Percentiles rank a stretch among this genome's conserved stretches.
Evolutionary conservation across 2,888 invertebrate genomes (phyloP).

Genomic region (Thecophora atra): DNA sequence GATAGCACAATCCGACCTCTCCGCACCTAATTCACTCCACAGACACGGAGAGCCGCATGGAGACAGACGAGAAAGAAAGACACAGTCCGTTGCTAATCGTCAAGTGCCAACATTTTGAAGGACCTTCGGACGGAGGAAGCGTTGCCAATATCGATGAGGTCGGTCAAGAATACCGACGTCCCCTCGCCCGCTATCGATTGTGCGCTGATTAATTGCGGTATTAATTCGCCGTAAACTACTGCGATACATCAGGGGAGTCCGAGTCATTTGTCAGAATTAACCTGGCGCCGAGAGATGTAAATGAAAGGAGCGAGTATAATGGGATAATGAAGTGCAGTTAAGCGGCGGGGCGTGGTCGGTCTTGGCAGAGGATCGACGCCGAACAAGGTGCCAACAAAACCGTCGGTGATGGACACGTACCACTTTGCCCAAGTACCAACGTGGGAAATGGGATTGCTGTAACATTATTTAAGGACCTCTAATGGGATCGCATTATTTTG

Average conservation of each 20-base stretch:
- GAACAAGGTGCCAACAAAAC: slow-evolving; percentile 1
- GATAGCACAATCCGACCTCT: too few relatives aligned
- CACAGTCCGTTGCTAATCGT: slow-evolving; percentile 2
- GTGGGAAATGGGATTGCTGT: too few relatives aligned
- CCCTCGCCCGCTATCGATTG: slow-evolving; percentile 5
- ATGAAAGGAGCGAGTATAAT: slow-evolving; percentile 49
- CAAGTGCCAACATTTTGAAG: slow-evolving; percentile 15
- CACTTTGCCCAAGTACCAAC: neutral
- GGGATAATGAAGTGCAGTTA: slow-evolving; percentile 40
- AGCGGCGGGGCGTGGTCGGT: neutral
- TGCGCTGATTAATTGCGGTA: slow-evolving; percentile 61
- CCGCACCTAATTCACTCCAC: neutral
- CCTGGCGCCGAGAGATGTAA: slow-evolving; percentile 54
- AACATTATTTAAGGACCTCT: too few relatives aligned
- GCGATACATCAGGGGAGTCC: slow-evolving; percentile 63
- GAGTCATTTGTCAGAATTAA: slow-evolving; percentile 65
- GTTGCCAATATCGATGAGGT: slow-evolving; percentile 36
- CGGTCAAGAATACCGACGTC: slow-evolving; percentile 27
- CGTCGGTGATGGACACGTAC: neutral
- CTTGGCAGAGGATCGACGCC: neutral
- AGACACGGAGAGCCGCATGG: too few relatives aligned
- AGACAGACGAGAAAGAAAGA: neutral
- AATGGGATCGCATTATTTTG: too few relatives aligned
- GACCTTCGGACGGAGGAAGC: slow-evolving; percentile 19
- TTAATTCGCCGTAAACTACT: slow-evolving; percentile 64